Base-by-base conservation (phyloP, 2,888 invertebrate genomes). In the Erpobdella octoculata region DNA sequence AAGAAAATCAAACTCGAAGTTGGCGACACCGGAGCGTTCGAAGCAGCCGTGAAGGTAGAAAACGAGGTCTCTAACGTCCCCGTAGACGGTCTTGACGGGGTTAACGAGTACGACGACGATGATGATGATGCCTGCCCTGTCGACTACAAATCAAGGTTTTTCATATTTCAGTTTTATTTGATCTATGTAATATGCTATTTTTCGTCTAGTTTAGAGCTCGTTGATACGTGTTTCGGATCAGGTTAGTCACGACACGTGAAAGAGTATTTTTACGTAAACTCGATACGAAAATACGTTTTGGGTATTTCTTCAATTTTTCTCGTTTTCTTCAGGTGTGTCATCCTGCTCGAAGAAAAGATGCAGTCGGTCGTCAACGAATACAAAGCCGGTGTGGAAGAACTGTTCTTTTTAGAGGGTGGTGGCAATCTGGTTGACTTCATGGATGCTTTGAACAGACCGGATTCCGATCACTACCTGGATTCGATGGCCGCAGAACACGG, bases 1-100 rank as follows among this genome's bases (percentile, higher is more conserved):
- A 72, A 72, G 37, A 68, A 68, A 70, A 70, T 72, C n/a, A 72
- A 72, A 35, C 33, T 72, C 8, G 71, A 66, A 25, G 28, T 59
- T 3, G 70, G 62, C 1, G 25, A 35, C 15, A 37, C 72, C 12
- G 70, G 62, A 31, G 41, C 38, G 18, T 41, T 70, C 25, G 70
- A 53, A 15, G 58, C 59, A 18, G n/a, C n/a, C n/a, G n/a, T n/a
- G n/a, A 48, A 35, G 25, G 25, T 18, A 53, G 33, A 36, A 41
- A 38, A 35, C 2, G 46, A 41, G 15, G 28, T 9, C 38, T 18
- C 31, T 61, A 69, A 35, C 12, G n/a, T 33, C 36, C 25, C 3
- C 35, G 33, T 12, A 36, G 36, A 35, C 41, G 31, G 18, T 18
- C 41, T 0, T 21, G 28, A 5, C 8, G 31, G 21, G n/a, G 67